Base-by-base conservation (phyloP, 2,113 vertebrate genomes). In the Brevimyrus niger region DNA sequence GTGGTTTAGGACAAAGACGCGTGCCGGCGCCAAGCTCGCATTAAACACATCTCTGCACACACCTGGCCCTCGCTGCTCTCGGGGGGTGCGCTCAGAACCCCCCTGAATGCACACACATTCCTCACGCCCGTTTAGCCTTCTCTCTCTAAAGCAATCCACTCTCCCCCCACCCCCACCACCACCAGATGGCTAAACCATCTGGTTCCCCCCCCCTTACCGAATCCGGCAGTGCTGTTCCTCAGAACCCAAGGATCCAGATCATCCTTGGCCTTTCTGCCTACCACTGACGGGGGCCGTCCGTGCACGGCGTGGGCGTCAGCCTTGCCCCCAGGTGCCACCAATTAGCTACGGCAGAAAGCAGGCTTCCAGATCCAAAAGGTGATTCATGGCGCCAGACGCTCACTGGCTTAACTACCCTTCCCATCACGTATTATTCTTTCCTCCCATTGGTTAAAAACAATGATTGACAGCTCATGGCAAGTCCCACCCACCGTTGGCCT, bases 131-230 rank as follows among this genome's bases (percentile, higher is more conserved):
- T 80, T 38, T 88, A 35, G 46, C 47, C n/a, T 69, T 47, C 58
- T 88, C 87, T 76, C 87, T 88, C 61, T 4, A 88, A 31, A 69
- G 85, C 85, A 17, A 48, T 47, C 44, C 58, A 31, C 73, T 46
- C 23, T 4, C 42, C 1, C 21, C 21, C n/a, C 27, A 4, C n/a
- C 42, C 87, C 48, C 87, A 8, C 11, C 87, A 13, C 69, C 69
- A 53, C 46, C 88, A 82, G 88, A 88, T 88, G 88, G 88, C 88
- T 53, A 48, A 88, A 47, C 88, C 88, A 88, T 88, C 88, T 88
- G 88, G 46, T 88, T 88, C 44, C 31, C 88, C 82, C 69, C 47
- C 19, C 50, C 65, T 88, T 51, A 48, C 58, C 15, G 38, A 23
- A 61, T 46, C 87, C n/a, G 55, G 55, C 58, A 76, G 21, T 44